Percentiles rank a stretch among this genome's conserved stretches.
These are phyloP conservation scores for Stomorhina lunata DNA, from an alignment of 2,888 invertebrate species.

Conservation along the genomic window DNA sequence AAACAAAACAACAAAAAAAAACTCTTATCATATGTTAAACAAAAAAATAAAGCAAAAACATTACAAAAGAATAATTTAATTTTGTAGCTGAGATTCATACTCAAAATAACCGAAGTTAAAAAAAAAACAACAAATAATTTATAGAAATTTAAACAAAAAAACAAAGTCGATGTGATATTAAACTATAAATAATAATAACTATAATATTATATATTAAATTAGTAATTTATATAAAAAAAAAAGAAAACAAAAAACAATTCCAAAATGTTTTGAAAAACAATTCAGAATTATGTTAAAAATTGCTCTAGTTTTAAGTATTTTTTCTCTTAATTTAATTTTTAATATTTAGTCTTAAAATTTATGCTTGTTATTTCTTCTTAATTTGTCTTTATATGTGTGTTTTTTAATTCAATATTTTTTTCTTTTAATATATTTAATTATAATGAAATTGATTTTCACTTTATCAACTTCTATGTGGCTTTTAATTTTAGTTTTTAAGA, in stretches of 20 bases:
- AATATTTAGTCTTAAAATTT: neutral
- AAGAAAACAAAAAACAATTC: conserved; percentile 56
- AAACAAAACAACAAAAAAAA: conserved; percentile 16
- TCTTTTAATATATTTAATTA: neutral
- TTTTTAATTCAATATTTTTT: neutral
- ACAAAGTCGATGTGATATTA: conserved; percentile 76
- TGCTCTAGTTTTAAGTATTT: conserved; percentile 12
- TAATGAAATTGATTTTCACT: conserved; percentile 15
- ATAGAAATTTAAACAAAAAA: conserved; percentile 67
- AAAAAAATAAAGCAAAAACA: conserved; percentile 15
- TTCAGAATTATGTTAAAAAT: neutral
- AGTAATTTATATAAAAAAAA: conserved; percentile 68
- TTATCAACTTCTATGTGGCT: neutral
- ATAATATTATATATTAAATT: conserved; percentile 9
- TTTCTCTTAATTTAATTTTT: conserved; percentile 5
- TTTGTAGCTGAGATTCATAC: conserved; percentile 46
- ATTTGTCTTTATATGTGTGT: neutral
- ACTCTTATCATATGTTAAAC: conserved; percentile 15
- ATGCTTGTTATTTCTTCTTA: neutral
- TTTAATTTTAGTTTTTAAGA: neutral
- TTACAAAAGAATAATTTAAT: neutral
- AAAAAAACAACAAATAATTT: conserved; percentile 18
- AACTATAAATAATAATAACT: conserved; percentile 67
- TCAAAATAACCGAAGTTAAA: conserved; percentile 43
- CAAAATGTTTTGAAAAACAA: conserved; percentile 14